Conservation (phyloP, 2,797 vertebrate genomes). For the Benthosema pterotum region DNA sequence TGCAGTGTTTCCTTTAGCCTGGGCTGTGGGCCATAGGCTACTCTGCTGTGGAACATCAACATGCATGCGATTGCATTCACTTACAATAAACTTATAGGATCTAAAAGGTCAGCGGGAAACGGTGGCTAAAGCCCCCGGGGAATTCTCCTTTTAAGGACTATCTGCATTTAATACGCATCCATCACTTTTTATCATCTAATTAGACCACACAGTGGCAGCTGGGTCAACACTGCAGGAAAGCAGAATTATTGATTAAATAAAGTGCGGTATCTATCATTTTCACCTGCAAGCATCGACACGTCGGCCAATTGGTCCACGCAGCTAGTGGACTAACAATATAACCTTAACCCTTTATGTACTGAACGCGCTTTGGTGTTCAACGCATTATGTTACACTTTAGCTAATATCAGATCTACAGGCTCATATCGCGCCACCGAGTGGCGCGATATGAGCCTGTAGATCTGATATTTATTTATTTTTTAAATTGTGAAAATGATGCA, state of each 20-base stretch:
- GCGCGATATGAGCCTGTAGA: too few relatives aligned
- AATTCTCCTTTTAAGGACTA: conserved; percentile 81
- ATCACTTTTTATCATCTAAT: conserved; percentile 99
- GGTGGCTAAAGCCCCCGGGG: conserved; percentile 87
- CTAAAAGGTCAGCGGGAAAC: conserved; percentile 93
- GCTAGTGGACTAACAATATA: conserved; percentile 56
- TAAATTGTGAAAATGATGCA: too few relatives aligned
- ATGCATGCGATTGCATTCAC: conserved; percentile 80
- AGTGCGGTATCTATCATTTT: conserved; percentile 92
- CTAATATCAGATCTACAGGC: too few relatives aligned
- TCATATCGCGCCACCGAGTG: too few relatives aligned
- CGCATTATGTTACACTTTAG: too few relatives aligned
- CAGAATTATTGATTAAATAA: conserved; percentile 90
- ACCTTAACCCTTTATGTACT: too few relatives aligned
- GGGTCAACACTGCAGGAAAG: conserved; percentile 84
- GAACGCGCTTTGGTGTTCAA: too few relatives aligned
- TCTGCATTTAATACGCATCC: conserved; percentile 92
- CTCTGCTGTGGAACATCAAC: conserved; percentile 78
- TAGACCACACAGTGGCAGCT: conserved; percentile 89
- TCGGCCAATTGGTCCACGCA: conserved; percentile 60
- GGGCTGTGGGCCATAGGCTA: conserved; percentile 78
- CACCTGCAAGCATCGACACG: conserved; percentile 66
- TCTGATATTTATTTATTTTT: too few relatives aligned
- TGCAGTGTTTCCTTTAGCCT: conserved; percentile 70
- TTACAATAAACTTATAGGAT: conserved; percentile 89